Base-by-base conservation (phyloP, 37 sponge, comb jelly and placozoan genomes). In the Corticium candelabrum region DNA sequence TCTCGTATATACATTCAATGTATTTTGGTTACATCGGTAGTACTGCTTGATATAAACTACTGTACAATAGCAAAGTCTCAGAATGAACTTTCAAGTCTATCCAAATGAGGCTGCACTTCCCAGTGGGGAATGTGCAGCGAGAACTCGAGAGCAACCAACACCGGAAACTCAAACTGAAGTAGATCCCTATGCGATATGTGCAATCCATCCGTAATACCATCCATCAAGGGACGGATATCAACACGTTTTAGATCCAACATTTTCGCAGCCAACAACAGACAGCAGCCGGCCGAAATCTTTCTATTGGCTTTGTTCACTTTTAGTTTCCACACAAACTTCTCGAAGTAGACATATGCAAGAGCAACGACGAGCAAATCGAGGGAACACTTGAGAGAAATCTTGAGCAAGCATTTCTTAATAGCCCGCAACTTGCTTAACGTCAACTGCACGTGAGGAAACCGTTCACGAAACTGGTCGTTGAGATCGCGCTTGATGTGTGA, bases 281-380 rank as follows among this genome's bases (percentile, higher is more conserved):
- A 85, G 0, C 37, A 35, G 74, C 92, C 92, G 33, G 89, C 93
- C 5, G 85, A 29, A 27, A 83, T 1, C 56, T 87, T 93, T 21
- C 94, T 41, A 35, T 85, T 85, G 0, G 77, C 7, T 34, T 90
- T 90, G 82, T 83, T 85, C 30, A 87, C 80, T 43, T 85, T 90
- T 0, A 91, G 88, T 91, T 93, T 72, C 29, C 5, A 40, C 5
- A 29, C 67, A 3, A 93, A 56, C 77, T 90, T 90, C 80, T 93
- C 94, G 88, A 87, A 93, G 77, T 93, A 93, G 27, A 90, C 91
- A 68, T 86, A 90, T 31, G 91, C 78, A 68, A 86, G 85, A 2
- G 88, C 85, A 34, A 93, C 68, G 1, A 81, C 79, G 0, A 37
- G 85, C 7, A 82, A 35, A 41, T 93, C 90, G 11, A 93, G 43